These are phyloP conservation scores for Schlechtendalia chinensis DNA, from an alignment of 1,140 invertebrate genomes.

Conservation along the genomic window DNA sequence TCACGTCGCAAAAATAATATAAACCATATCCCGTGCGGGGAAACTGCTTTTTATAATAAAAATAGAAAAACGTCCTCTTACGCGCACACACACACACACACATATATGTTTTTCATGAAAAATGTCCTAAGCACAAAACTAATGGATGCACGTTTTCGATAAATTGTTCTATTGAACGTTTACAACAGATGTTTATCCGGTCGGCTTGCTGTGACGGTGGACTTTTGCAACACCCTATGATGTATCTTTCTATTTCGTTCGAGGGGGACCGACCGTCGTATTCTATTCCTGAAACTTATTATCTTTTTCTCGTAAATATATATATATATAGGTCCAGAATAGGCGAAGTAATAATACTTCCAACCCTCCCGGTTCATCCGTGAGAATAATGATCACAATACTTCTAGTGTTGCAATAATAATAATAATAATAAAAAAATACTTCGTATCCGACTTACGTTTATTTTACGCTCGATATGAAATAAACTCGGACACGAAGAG, in stretches of 20 bases:
- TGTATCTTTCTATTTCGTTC: background rate
- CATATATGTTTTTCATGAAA: constrained; percentile 29
- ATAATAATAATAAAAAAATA: background rate
- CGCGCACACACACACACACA: too few relatives aligned
- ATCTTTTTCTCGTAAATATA: background rate
- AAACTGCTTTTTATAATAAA: constrained; percentile 21
- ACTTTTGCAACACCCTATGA: constrained; percentile 29
- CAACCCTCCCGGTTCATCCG: background rate
- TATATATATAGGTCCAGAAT: too few relatives aligned
- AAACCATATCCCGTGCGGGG: background rate
- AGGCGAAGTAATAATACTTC: background rate
- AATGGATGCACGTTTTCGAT: constrained; percentile 48
- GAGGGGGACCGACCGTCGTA: background rate
- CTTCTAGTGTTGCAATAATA: background rate
- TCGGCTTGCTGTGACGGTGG: background rate
- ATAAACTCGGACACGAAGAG: background rate
- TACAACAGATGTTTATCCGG: constrained; percentile 45
- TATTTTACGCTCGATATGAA: background rate
- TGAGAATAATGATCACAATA: background rate
- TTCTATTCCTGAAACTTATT: constrained; percentile 34
- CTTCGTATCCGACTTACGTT: background rate
- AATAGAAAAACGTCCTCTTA: background rate
- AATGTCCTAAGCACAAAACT: constrained; percentile 38
- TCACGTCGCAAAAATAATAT: constrained; percentile 29
- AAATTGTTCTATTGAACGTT: constrained; percentile 27